Evolutionary conservation across 2,113 vertebrate genomes (phyloP), one percentile per base, ranked within the genome.

Genomic region (Corythornis cristatus): DNA sequence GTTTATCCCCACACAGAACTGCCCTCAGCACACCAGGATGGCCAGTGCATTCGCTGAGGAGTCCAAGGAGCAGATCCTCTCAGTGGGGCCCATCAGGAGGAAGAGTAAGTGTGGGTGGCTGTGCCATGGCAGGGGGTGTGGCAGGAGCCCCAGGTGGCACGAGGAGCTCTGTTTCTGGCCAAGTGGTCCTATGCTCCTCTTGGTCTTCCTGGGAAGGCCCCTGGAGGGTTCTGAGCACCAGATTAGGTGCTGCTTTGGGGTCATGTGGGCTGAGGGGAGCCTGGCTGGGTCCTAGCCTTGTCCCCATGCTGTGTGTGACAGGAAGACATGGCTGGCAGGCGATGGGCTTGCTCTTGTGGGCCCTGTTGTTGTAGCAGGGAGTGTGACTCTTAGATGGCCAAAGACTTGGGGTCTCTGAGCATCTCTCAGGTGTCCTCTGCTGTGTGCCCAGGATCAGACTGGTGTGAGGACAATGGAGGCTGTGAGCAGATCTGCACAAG

Each of bases 401-500:
- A 61, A 18, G 54, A 1, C 6, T 12, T 4, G 18, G 14, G 31
- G 6, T 33, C 13, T 9, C 14, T 6, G 31, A 21, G 17, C 12
- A 2, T 2, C 1, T 1, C 43, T 86, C 48, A 76, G 18, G 8
- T 19, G 19, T 28, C 4, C 7, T 29, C 29, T 58, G 40, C 25
- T 45, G 6, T 8, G 17, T 31, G 67, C 58, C 12, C 81, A 99
- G 99, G 98, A 8, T 97, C 98, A 0, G 98, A 99, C 96, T 99
- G 99, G 99, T 99, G 99, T 12, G 98, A 98, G 56, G 94, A 98
- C 90, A 99, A 99, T 0, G 99, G 99, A 3, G 99, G 99, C 61
- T 99, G 99, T 46, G 99, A 99, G 91, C 99, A 99, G 97, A 99
- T 99, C 93, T 99, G 99, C 96, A 99, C 98, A 5, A 99, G 99